Conservation (phyloP, 2,888 invertebrate species). For the Loripinus fragilis region DNA sequence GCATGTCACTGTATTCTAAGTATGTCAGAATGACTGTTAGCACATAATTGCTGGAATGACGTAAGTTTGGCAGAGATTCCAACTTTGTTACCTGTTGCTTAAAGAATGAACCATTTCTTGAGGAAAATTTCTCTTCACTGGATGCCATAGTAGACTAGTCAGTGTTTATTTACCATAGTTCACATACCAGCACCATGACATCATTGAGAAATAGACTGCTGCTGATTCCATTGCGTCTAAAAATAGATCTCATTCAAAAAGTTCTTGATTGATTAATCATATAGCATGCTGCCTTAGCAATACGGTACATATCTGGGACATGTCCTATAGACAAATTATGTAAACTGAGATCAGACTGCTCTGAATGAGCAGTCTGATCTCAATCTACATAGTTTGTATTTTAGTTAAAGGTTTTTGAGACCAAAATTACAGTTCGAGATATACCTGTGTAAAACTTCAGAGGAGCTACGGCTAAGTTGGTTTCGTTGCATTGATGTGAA, state of each 20-base stretch:
- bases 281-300: too few species aligned
- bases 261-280: background rate
- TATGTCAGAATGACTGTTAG: background rate
- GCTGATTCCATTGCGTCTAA: background rate
- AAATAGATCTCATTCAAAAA: constrained; percentile 14
- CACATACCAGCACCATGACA: background rate
- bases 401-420: too few species aligned
- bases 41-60: background rate
- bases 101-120: constrained; percentile 7
- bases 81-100: constrained; percentile 2
- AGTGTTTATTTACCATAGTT: constrained; percentile 19
- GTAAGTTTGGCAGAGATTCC: constrained; percentile 2
- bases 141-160: constrained; percentile 36
- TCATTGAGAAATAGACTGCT: background rate
- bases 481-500: too few species aligned
- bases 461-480: too few species aligned
- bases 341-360: too few species aligned
- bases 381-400: too few species aligned
- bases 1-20: background rate
- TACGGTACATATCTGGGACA: too few species aligned
- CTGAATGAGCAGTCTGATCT: too few species aligned
- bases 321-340: too few species aligned
- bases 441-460: too few species aligned
- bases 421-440: too few species aligned
- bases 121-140: background rate